Evolutionary conservation across 1,140 invertebrate species (phyloP).

Genomic region (Ips nitidus): DNA sequence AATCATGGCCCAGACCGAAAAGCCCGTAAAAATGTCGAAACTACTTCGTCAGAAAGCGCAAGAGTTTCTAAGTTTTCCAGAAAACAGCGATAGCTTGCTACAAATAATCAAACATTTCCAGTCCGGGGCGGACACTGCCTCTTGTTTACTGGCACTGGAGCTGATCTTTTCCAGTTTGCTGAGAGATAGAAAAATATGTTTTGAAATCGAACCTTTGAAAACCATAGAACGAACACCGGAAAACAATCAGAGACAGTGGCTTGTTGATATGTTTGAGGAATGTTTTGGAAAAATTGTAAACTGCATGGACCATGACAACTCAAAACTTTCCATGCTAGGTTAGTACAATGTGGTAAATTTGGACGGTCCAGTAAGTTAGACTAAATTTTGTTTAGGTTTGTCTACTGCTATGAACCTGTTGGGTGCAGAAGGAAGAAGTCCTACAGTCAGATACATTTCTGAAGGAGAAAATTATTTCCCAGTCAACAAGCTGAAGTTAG

Average conservation of each 20-base stretch:
- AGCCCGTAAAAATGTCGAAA: constrained; percentile 53
- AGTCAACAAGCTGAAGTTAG: constrained; percentile 59
- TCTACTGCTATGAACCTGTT: constrained; percentile 67
- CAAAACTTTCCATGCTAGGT: constrained; percentile 58
- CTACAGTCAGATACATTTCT: constrained; percentile 55
- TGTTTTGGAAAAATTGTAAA: constrained; percentile 57
- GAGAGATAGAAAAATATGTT: constrained; percentile 62
- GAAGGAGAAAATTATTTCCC: constrained; percentile 60
- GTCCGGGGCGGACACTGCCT: constrained; percentile 56
- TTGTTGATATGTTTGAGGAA: constrained; percentile 63
- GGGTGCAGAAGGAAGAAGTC: constrained; percentile 63
- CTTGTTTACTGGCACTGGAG: constrained; percentile 65
- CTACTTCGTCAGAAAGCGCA: constrained; percentile 64
- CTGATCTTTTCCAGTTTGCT: constrained; percentile 68
- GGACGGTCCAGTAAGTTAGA: too few species aligned
- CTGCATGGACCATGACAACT: constrained; percentile 56
- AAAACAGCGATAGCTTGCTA: constrained; percentile 63
- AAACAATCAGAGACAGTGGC: constrained; percentile 61
- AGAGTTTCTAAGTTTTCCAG: constrained; percentile 64
- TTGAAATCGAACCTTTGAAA: constrained; percentile 59
- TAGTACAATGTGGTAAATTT: neutral
- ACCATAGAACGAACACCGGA: constrained; percentile 59
- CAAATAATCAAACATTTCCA: constrained; percentile 67
- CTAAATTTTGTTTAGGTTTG: constrained; percentile 52
- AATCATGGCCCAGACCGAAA: constrained; percentile 43